A percentile compares a stretch with the other conserved stretches of the same genome.
Evolutionary conservation across 2,113 vertebrate genomes (phyloP).

Genomic region (Petrocephalus zakoni): DNA sequence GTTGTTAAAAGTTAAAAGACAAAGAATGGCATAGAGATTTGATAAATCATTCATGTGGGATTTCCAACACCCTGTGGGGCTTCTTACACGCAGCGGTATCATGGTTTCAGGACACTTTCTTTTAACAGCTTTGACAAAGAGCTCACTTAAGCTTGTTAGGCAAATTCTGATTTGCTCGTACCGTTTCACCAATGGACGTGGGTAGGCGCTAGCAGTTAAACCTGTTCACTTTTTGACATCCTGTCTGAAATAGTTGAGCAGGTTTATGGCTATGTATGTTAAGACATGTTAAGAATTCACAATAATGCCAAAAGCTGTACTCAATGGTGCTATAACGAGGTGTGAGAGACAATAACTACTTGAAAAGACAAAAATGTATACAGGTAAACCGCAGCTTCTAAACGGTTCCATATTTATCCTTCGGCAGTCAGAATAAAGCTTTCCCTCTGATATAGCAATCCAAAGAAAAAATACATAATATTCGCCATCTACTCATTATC

Average conservation of each 20-base stretch:
- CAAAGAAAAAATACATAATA: neutral
- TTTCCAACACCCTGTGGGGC: neutral
- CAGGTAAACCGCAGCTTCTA: neutral
- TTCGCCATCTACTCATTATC: neutral
- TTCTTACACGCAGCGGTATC: neutral
- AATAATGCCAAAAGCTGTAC: neutral
- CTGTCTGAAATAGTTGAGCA: neutral
- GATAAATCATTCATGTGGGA: neutral
- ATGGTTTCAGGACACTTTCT: constrained; percentile 8
- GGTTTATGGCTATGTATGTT: constrained; percentile 1
- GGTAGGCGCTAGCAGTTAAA: neutral
- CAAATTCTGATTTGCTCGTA: neutral
- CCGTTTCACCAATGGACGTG: neutral
- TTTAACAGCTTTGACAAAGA: neutral
- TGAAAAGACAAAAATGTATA: constrained; percentile 1
- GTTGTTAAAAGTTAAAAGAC: neutral
- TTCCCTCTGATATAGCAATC: neutral
- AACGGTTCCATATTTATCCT: neutral
- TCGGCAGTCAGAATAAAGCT: neutral
- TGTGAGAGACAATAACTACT: neutral
- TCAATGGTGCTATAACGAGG: neutral
- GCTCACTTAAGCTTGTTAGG: constrained; percentile 8
- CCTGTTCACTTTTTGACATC: neutral
- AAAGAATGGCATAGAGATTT: neutral
- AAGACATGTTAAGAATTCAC: neutral